Evolutionary conservation across 2,888 invertebrate species (phyloP), one percentile per base, ranked within the genome.

Genomic region (Busseola fusca): DNA sequence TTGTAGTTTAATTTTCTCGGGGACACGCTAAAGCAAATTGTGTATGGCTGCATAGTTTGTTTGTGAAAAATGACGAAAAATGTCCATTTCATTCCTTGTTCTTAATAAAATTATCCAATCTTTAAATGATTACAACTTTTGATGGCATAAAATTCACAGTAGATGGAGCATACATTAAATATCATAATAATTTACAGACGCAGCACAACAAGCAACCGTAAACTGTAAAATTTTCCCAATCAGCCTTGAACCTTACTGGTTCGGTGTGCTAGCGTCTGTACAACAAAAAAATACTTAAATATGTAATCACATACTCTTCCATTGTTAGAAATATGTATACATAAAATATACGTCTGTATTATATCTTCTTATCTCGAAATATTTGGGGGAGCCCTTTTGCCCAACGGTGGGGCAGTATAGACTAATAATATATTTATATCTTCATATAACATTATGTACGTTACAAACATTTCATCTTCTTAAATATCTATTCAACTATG

Each of bases 271-370:
- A n/a, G n/a, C n/a, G n/a, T n/a, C n/a, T n/a, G 4, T 62, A 70
- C 54, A 65, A 68, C 21, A 72, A 80, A 67, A 34, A 57, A 52
- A 65, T n/a, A n/a, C 27, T 50, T 69, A 83, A 82, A 84, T 86
- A 80, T 91, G 78, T 92, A 90, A 93, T 94, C 94, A 94, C 93
- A 82, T 90, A 86, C 87, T 92, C 94, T 94, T 94, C 94, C 94
- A 94, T 75, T 87, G 68, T 85, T 92, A 92, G 91, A 69, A 57
- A 50, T 63, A 45, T 45, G 25, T 63, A n/a, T n/a, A n/a, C n/a
- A n/a, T n/a, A n/a, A n/a, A n/a, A n/a, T n/a, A n/a, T n/a, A n/a
- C n/a, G n/a, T n/a, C n/a, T n/a, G n/a, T 21, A 37, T 45, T 45
- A 21, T 48, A 48, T 48, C n/a, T n/a, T n/a, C n/a, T n/a, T n/a